Base-by-base conservation (phyloP, 64 coral and sea anemone species). In the Hydrozoanthus tunicans region DNA sequence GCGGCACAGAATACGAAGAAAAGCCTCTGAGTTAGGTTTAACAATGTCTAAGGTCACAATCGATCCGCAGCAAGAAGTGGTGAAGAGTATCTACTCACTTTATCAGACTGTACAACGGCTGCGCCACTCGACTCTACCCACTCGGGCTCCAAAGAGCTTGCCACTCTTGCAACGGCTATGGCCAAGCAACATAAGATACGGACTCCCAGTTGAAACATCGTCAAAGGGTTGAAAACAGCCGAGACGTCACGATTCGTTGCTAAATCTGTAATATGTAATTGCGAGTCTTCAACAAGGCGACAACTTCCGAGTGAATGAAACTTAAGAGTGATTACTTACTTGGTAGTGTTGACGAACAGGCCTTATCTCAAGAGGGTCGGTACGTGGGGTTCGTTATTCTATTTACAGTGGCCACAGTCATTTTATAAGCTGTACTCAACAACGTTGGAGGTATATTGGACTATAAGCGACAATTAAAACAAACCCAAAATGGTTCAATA, bases 371-470 rank as follows among this genome's bases (percentile, higher is more conserved):
- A 74, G 27, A 43, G 71, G 71, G 71, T 24, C 51, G 71, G 24
- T 24, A 32, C 12, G 26, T 4, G 71, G 71, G 71, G 32, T 43
- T 43, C 32, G 32, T 43, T 43, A 43, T 2, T 43, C 32, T 43
- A 43, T 43, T 43, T 43, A 43, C 32, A 74, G 24, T 5, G 71
- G 71, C 51, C 71, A 64, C 13, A 14, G 7, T 7, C 62, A 32
- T 9, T 51, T 51, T 51, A 51, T 10, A 10, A 6, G 61, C 12
- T 62, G 70, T 10, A 73, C 13, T 32, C 61, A 10, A 32, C 70
- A 73, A 73, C 70, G 70, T 9, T 43, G 23, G 70, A 73, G 70
- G 70, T 51, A 73, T 73, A 73, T 73, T 73, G 68, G n/a, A 15
- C 65, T 3, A 69, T 20, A 69, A 69, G 20, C 20, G 20, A 69